Evolutionary conservation across 64 coral and sea anemone species (phyloP).

Genomic region (Montipora capricornis): DNA sequence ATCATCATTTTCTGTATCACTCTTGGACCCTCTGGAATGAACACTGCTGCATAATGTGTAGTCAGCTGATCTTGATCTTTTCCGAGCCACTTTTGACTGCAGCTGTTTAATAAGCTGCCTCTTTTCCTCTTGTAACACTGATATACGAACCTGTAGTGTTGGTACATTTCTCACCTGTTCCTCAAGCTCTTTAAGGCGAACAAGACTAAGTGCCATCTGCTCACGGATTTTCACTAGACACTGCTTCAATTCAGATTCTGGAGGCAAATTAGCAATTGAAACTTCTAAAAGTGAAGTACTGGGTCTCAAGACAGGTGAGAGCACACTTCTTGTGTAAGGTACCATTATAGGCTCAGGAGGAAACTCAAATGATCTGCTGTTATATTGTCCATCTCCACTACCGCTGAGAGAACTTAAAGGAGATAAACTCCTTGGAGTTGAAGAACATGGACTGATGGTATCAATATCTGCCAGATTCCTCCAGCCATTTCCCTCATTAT

Average conservation of each 20-base stretch:
- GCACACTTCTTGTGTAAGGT: neutral
- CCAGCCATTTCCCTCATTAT: slow-evolving; percentile 61
- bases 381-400: slow-evolving; percentile 32
- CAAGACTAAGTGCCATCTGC: slow-evolving; percentile 88
- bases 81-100: slow-evolving; percentile 66
- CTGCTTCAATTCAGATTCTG: slow-evolving; percentile 84
- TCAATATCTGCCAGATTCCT: slow-evolving; percentile 68
- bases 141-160: slow-evolving; percentile 93
- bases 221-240: slow-evolving; percentile 84
- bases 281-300: slow-evolving; percentile 73
- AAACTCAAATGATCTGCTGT: slow-evolving; percentile 13
- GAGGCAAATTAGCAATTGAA: slow-evolving; percentile 87
- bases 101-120: slow-evolving; percentile 88
- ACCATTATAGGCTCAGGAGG: neutral
- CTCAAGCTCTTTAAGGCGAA: slow-evolving; percentile 88
- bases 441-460: slow-evolving; percentile 71
- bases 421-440: slow-evolving; percentile 77
- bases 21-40: slow-evolving; percentile 75
- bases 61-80: slow-evolving; percentile 70
- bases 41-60: slow-evolving; percentile 57
- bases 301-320: slow-evolving; percentile 50
- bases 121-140: slow-evolving; percentile 97
- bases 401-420: slow-evolving; percentile 60
- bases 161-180: slow-evolving; percentile 91
- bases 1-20: slow-evolving; percentile 93